A percentile compares a stretch with the other conserved stretches of the same genome.
Conservation (phyloP, 2,113 vertebrate genomes). For the Cololabis saira region DNA sequence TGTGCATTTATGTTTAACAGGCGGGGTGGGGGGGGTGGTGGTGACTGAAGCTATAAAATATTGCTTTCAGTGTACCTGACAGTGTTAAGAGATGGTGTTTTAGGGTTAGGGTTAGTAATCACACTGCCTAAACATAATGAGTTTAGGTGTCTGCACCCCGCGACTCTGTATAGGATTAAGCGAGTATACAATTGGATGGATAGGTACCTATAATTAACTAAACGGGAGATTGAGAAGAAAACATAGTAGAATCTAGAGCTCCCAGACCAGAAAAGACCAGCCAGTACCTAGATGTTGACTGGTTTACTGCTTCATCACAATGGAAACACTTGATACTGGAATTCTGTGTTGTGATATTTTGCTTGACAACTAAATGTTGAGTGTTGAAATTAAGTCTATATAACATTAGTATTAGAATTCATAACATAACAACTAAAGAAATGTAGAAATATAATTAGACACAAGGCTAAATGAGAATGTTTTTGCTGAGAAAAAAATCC, state of each 20-base stretch:
- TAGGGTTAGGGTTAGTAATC: too few relatives aligned
- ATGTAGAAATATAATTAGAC: slow-evolving; percentile 29
- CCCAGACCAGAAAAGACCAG: too few relatives aligned
- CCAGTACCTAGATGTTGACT: background rate
- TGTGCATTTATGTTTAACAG: background rate
- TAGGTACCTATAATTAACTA: too few relatives aligned
- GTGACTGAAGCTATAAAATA: too few relatives aligned
- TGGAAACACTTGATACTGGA: background rate
- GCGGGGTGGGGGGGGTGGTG: background rate
- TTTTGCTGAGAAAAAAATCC: slow-evolving; percentile 23
- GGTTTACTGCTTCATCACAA: background rate
- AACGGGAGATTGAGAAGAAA: too few relatives aligned
- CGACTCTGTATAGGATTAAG: too few relatives aligned
- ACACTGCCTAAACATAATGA: too few relatives aligned
- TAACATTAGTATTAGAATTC: background rate
- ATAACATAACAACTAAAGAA: background rate
- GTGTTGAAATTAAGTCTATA: background rate
- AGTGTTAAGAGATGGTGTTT: too few relatives aligned
- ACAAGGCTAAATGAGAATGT: slow-evolving; percentile 49
- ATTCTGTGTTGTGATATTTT: background rate
- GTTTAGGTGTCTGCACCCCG: too few relatives aligned
- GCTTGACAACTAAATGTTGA: background rate
- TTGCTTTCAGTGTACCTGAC: too few relatives aligned
- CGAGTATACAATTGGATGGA: too few relatives aligned
- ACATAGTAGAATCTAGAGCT: too few relatives aligned